phyloP scores from a whole-genome alignment of 2,113 vertebrate genomes.

The Notarius quadriscutis region DNA sequence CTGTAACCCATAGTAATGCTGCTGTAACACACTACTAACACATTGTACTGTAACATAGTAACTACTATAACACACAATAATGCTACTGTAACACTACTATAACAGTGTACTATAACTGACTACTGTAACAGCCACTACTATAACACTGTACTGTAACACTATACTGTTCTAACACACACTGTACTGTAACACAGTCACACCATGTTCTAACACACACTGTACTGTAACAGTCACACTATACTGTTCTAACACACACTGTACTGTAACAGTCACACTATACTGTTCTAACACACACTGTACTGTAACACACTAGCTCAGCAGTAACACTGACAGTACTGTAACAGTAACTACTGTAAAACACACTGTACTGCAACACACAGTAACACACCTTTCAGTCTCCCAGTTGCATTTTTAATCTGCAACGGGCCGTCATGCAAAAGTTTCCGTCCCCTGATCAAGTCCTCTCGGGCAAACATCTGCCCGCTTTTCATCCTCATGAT shows the following conservation, averaged over 20 bases:
- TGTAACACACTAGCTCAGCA: neutral
- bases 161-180: neutral
- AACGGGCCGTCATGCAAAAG: slow-evolving; percentile 85
- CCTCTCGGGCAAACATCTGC: slow-evolving; percentile 92
- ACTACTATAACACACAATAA: neutral
- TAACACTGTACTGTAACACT: neutral
- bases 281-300: neutral
- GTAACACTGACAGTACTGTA: neutral
- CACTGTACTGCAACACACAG: neutral
- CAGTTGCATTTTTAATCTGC: slow-evolving; percentile 78
- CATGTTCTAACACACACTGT: neutral
- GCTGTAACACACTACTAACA: neutral
- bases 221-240: too few relatives aligned
- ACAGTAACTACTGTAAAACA: neutral
- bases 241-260: neutral
- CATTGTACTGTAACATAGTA: neutral
- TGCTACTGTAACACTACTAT: neutral
- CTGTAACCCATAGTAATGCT: neutral
- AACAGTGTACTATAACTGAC: neutral
- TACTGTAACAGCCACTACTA: neutral
- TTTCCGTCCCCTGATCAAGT: slow-evolving; percentile 80
- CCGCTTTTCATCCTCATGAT: slow-evolving; percentile 95
- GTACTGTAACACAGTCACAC: neutral
- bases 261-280: neutral
- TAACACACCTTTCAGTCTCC: slow-evolving; percentile 82